Conservation (phyloP, 2,888 invertebrate species). For the Branchinecta sandiegonensis region DNA sequence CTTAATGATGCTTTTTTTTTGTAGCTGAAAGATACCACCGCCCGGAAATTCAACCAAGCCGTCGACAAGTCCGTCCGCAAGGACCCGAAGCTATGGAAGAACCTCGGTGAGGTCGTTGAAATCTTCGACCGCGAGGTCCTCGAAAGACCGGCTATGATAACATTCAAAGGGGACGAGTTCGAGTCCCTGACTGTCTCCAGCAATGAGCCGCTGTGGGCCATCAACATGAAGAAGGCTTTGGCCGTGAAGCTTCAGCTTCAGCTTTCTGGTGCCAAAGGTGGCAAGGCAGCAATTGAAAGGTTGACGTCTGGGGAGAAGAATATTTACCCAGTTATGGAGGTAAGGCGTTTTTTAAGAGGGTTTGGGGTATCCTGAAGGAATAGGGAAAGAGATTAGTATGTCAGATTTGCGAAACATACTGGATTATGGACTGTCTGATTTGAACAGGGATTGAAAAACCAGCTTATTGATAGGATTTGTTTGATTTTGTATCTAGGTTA, state of each 20-base stretch:
- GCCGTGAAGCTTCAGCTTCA: neutral
- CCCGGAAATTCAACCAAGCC: conserved; percentile 9
- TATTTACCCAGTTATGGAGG: conserved; percentile 8
- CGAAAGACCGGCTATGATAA: neutral
- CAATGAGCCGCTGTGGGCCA: neutral
- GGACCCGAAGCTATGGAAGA: neutral
- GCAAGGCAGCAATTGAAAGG: neutral
- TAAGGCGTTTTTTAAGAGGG: neutral
- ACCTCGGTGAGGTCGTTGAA: neutral
- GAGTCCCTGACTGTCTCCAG: neutral
- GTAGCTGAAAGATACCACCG: conserved; percentile 2
- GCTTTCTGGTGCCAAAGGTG: neutral
- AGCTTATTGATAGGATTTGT: no score
- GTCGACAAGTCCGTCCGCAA: neutral
- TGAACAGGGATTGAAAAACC: no score
- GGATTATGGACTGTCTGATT: no score
- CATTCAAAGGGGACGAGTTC: conserved; percentile 9
- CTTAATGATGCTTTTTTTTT: neutral
- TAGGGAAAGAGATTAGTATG: no score
- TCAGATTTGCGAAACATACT: no score
- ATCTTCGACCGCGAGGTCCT: neutral
- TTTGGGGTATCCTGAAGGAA: no score
- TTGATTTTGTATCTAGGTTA: no score
- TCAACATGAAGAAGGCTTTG: neutral
- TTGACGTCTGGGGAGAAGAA: neutral